Conservation (phyloP, 2,888 invertebrate genomes). For the Xestia rhomboidea region DNA sequence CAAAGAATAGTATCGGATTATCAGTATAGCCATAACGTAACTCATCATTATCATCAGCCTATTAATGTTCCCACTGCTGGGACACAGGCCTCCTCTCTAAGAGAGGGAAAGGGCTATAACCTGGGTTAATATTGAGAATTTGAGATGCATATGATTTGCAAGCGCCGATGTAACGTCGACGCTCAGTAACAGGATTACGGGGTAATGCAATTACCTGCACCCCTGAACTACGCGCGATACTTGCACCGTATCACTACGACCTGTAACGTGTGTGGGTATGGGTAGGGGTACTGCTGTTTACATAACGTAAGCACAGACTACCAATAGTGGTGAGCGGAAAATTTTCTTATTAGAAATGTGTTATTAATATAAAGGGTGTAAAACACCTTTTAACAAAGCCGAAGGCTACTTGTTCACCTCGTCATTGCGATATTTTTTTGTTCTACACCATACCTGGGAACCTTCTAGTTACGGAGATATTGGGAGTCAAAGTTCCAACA, state of each 20-base stretch:
- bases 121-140: constrained; percentile 14
- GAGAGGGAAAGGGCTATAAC: too few species aligned
- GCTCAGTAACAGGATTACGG: constrained; percentile 50
- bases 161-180: constrained; percentile 4
- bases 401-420: too few species aligned
- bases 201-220: constrained; percentile 55
- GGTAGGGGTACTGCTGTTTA: background rate
- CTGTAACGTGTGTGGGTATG: background rate
- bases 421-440: too few species aligned
- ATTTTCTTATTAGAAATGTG: background rate
- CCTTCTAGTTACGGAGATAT: too few species aligned
- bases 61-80: too few species aligned
- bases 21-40: background rate
- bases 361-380: too few species aligned
- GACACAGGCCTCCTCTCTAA: too few species aligned
- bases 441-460: too few species aligned
- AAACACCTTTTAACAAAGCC: too few species aligned
- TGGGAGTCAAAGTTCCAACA: too few species aligned
- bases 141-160: constrained; percentile 28
- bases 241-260: constrained; percentile 12
- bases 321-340: background rate
- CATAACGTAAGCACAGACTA: background rate
- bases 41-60: too few species aligned
- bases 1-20: background rate
- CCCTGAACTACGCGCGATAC: constrained; percentile 23